These are phyloP conservation scores for Kryptolebias marmoratus DNA, from an alignment of 2,113 vertebrate genomes.

Conservation along the genomic window DNA sequence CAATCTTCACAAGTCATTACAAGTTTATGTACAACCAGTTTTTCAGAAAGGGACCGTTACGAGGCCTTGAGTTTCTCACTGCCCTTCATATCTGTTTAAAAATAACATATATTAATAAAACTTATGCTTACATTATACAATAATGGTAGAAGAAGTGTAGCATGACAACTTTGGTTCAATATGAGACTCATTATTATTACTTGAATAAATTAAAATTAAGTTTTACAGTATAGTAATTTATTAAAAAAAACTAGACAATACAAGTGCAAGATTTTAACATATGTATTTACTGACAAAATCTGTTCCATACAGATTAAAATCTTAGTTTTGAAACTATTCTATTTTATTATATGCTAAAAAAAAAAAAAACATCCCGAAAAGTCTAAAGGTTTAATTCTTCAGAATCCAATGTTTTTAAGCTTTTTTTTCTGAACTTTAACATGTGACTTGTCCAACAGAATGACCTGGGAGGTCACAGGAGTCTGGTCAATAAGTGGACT, in stretches of 20 bases:
- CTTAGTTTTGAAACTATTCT: no score
- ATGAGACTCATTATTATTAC: no score
- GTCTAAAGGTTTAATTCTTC: neutral
- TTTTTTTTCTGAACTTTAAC: neutral
- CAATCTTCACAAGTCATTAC: neutral
- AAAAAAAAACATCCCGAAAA: neutral
- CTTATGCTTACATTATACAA: neutral
- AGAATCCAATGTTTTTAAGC: neutral
- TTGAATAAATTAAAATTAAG: no score
- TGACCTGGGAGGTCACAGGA: conserved; percentile 96
- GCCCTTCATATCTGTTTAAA: neutral
- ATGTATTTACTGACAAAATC: no score
- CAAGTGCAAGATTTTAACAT: no score
- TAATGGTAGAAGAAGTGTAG: neutral
- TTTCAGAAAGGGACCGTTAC: neutral
- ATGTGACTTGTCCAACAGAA: conserved; percentile 83
- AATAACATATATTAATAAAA: neutral
- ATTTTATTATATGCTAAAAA: no score
- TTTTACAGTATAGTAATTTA: no score
- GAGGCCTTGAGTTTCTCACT: no score
- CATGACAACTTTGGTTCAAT: neutral
- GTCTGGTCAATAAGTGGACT: conserved; percentile 98
- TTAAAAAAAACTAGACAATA: no score
- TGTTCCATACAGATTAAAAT: no score
- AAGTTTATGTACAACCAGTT: neutral